Conservation (phyloP, 2,797 vertebrate species). For the Myotis pilosus region DNA sequence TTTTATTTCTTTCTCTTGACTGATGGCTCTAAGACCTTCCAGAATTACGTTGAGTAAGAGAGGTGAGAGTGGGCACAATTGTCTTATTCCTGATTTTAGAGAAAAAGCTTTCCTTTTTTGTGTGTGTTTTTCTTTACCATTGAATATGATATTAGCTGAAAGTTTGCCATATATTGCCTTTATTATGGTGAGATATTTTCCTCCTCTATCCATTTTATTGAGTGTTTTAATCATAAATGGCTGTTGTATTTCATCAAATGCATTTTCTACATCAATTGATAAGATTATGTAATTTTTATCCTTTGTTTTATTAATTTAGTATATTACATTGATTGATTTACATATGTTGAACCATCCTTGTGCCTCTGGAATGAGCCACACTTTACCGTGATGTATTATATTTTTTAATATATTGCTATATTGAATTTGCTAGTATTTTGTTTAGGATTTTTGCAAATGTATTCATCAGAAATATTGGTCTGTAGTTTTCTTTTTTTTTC, state of each 20-base stretch:
- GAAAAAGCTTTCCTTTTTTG: background rate
- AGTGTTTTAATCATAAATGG: background rate
- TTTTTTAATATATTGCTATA: background rate
- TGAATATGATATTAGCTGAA: background rate
- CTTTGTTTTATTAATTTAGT: background rate
- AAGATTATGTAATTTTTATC: background rate
- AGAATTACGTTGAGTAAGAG: background rate
- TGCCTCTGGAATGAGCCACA: background rate
- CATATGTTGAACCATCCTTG: background rate
- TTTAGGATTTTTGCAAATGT: background rate
- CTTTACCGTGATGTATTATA: background rate
- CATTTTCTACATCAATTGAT: background rate
- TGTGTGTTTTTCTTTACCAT: no score
- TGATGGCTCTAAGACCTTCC: background rate
- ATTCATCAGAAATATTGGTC: background rate
- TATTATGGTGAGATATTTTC: background rate
- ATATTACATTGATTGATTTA: background rate
- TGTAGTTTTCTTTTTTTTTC: background rate
- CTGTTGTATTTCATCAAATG: background rate
- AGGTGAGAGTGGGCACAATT: background rate
- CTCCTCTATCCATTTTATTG: background rate
- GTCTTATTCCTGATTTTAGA: background rate
- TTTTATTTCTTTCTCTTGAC: background rate
- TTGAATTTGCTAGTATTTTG: background rate
- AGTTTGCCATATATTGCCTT: background rate